Base-by-base conservation (phyloP, 2,888 invertebrate species). In the Peribatodes rhomboidaria region DNA sequence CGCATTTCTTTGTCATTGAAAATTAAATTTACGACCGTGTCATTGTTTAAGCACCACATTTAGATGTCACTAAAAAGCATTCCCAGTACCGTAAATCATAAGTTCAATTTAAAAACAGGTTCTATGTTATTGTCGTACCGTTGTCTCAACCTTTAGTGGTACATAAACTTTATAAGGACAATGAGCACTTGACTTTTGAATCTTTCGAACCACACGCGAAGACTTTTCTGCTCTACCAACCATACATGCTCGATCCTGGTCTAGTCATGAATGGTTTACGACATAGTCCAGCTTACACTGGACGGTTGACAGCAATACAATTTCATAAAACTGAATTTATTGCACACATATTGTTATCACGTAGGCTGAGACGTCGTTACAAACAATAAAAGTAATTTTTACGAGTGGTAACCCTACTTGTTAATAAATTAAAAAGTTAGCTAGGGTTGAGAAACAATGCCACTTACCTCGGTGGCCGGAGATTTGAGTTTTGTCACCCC, bases 381-480 rank as follows among this genome's bases (percentile, higher is more conserved):
- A 84, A 87, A 93, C 91, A 92, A 92, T 92, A 92, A 92, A 93
- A 90, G 91, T 92, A 92, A 92, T 92, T 93, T 92, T 93, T 92
- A 93, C 87, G 90, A 90, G 86, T 81, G 79, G 86, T 86, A 89
- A 90, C 92, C 92, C 92, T 87, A 83, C 80, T 81, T 84, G 86
- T 87, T 92, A 90, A 93, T 93, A 93, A 92, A 93, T 93, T 92
- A 89, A 88, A 91, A 91, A 91, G 89, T 90, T 87, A 81, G 72
- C 76, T 86, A 86, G 88, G 89, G 89, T 80, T 81, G 82, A 79
- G 85, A 90, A 88, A 92, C 92, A 92, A 92, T 85, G 72, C 81
- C 84, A 89, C 88, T 91, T 90, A 88, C 90, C 88, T 86, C 83
- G 84, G 85, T 81, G 86, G 84, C 82, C 81, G 76, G 80, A 87